Conservation (phyloP, 2,113 vertebrate genomes). For the Oenanthe melanoleuca region DNA sequence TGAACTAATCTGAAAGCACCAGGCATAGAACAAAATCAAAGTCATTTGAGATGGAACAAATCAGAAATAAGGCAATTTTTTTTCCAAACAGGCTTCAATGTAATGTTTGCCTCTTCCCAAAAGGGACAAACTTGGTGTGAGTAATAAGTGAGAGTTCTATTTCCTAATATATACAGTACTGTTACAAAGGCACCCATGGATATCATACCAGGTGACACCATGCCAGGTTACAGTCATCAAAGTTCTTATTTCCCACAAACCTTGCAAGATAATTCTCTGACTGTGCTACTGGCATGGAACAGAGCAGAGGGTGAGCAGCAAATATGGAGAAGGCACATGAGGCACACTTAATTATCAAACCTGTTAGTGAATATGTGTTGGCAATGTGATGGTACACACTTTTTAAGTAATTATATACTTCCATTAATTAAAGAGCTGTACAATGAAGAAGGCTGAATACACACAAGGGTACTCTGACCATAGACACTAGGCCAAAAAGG, state of each 20-base stretch:
- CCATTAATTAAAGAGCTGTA: background rate
- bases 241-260: background rate
- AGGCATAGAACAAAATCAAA: background rate
- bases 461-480: background rate
- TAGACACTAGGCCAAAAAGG: background rate
- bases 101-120: background rate
- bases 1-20: background rate
- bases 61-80: background rate
- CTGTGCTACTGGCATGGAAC: background rate
- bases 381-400: background rate
- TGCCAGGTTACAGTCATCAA: background rate
- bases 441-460: background rate
- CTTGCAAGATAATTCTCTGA: background rate
- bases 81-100: background rate
- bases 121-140: background rate
- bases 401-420: background rate
- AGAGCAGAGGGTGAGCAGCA: background rate
- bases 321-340: background rate
- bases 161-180: background rate
- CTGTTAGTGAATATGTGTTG: background rate
- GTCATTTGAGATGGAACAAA: background rate
- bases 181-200: background rate
- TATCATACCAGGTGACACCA: background rate
- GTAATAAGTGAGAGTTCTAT: rapidly evolving
- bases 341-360: background rate